Evolutionary conservation across 1,140 invertebrate species (phyloP), one percentile per base, ranked within the genome.

Genomic region (Aradophagus sp.): DNA sequence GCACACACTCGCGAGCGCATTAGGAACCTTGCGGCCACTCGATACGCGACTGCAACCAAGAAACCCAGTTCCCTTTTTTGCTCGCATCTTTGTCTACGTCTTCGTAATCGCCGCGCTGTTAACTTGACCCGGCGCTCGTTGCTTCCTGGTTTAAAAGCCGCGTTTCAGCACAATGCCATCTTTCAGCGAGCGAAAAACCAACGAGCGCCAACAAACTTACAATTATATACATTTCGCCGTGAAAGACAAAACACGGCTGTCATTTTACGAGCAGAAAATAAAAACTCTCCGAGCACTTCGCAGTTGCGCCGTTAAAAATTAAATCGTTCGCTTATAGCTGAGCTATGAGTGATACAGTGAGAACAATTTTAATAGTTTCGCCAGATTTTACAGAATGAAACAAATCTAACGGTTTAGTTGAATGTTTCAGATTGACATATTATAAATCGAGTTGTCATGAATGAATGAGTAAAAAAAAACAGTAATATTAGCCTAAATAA

Each of bases 1-100:
- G 55, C 47, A 52, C 36, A 63, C 47, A 52, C 36, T 41, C 35
- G 23, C 48, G 19, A 12, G 23, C 19, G 11, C 59, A 80, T 82
- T 81, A 82, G 75, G 69, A 59, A 48, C 44, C 38, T 58, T 29
- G 42, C 26, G 42, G 47, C 35, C 35, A 58, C 47, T 59, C 73
- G 69, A 69, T 69, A 70, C 55, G 47, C 55, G 41, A 55, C 59
- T n/a, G n/a, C n/a, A n/a, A 53, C 15, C 55, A 47, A 17, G 8
- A 50, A 50, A 32, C 48, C 48, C 17, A 39, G 47, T 55, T 48
- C 19, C 38, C 15, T 8, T 56, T 38, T 31, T 17, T 29, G 44
- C 39, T 13, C 27, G 26, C 41, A 1, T 42, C 55, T 55, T 61
- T 56, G 50, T 66, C 61, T 45, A 5, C 19, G 16, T 45, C 59